Percentiles rank a stretch among this genome's conserved stretches.
These are phyloP conservation scores for Pristionchus entomophagus DNA, from an alignment of 2,888 invertebrate genomes.

Conservation along the genomic window DNA sequence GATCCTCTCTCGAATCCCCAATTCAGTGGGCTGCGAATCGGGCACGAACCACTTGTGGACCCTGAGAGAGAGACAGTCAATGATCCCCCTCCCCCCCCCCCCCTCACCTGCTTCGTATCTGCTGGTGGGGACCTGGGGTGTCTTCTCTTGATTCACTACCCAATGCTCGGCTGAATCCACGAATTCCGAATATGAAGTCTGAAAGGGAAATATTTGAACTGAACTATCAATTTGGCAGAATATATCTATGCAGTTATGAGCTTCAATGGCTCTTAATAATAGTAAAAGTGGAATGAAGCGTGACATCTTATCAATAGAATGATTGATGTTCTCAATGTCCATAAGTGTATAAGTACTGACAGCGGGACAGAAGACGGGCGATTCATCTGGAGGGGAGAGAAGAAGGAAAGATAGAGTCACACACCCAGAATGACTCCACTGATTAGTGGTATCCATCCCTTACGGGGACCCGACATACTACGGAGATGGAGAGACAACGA, in stretches of 20 bases:
- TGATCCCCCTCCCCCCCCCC: background rate
- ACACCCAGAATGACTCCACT: conserved; percentile 52
- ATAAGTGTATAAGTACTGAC: background rate
- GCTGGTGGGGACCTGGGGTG: conserved; percentile 37
- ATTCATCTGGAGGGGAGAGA: conserved; percentile 25
- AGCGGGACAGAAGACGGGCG: background rate
- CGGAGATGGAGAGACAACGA: conserved; percentile 5
- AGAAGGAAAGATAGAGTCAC: background rate
- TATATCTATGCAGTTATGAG: too few relatives aligned
- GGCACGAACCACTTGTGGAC: conserved; percentile 81
- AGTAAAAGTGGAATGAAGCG: background rate
- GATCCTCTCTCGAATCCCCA: conserved; percentile 91
- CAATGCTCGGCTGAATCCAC: conserved; percentile 47
- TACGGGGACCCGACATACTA: conserved; percentile 59
- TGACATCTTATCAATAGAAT: too few relatives aligned
- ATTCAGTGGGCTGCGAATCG: conserved; percentile 93
- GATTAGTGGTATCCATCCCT: conserved; percentile 59
- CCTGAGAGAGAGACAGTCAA: background rate
- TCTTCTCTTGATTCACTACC: conserved; percentile 49
- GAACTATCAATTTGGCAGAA: background rate
- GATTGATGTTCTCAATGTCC: background rate
- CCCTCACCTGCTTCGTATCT: conserved; percentile 26
- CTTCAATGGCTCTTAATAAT: too few relatives aligned
- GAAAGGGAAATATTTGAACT: background rate
- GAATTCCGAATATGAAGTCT: background rate